These are phyloP conservation scores for Pungitius pungitius DNA, from an alignment of 2,113 vertebrate species.

Conservation along the genomic window DNA sequence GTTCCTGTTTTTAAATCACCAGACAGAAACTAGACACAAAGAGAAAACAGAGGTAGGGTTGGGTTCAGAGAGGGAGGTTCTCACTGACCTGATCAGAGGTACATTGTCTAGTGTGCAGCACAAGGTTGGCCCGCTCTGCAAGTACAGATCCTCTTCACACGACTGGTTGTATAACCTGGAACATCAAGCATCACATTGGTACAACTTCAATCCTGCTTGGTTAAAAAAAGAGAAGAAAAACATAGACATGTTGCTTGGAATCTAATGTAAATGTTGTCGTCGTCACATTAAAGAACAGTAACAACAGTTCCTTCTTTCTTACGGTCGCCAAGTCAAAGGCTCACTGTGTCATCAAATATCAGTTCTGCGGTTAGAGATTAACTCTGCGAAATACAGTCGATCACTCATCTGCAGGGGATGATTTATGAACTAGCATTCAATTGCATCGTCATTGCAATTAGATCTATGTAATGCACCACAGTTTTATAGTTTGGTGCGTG, in stretches of 20 bases:
- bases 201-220: background rate
- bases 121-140: conserved; percentile 76
- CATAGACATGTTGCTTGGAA: background rate
- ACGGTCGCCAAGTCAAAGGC: background rate
- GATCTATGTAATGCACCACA: background rate
- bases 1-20: conserved; percentile 64
- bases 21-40: conserved; percentile 39
- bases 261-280: background rate
- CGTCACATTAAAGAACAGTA: background rate
- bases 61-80: background rate
- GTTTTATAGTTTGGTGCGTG: background rate
- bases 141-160: conserved; percentile 77
- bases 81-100: conserved; percentile 81
- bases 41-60: background rate
- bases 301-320: conserved; percentile 14
- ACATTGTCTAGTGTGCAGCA: conserved; percentile 82
- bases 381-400: background rate
- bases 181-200: conserved; percentile 1
- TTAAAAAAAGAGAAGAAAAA: background rate
- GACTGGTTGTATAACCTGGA: conserved; percentile 82
- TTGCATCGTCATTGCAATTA: no score
- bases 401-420: background rate
- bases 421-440: background rate
- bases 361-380: conserved; percentile 25
- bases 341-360: conserved; percentile 39